Conservation (phyloP, 2,113 vertebrate genomes). For the Dicentrarchus labrax region DNA sequence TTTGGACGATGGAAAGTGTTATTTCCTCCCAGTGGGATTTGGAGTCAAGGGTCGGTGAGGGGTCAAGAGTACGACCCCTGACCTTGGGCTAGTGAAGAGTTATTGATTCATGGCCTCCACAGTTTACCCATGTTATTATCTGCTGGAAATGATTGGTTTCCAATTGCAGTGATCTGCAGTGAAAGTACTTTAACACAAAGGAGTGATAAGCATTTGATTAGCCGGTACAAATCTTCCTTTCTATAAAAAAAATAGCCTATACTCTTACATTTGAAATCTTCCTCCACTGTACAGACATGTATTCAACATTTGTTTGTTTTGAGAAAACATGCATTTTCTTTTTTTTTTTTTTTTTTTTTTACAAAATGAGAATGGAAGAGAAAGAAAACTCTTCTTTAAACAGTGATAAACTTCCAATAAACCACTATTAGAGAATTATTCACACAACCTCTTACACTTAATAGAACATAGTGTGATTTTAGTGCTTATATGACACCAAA, state of each 20-base stretch:
- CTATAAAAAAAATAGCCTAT: neutral
- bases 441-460: neutral
- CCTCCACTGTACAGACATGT: neutral
- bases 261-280: neutral
- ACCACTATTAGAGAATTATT: no score
- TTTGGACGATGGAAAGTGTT: constrained; percentile 67
- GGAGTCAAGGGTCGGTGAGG: constrained; percentile 74
- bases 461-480: neutral
- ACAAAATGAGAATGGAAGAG: neutral
- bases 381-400: neutral
- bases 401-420: neutral
- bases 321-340: neutral
- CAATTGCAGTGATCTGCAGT: constrained; percentile 47
- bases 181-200: constrained; percentile 20
- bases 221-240: neutral
- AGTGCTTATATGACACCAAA: neutral
- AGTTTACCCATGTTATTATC: constrained; percentile 70
- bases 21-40: constrained; percentile 75
- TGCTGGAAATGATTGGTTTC: constrained; percentile 46
- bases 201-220: constrained; percentile 31
- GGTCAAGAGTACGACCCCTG: constrained; percentile 83
- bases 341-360: neutral
- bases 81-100: constrained; percentile 54
- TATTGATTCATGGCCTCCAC: constrained; percentile 61
- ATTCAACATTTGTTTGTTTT: neutral